Evolutionary conservation across 2,888 invertebrate species (phyloP), one percentile per base, ranked within the genome.

Genomic region (Lepidocyrtoides sp.): DNA sequence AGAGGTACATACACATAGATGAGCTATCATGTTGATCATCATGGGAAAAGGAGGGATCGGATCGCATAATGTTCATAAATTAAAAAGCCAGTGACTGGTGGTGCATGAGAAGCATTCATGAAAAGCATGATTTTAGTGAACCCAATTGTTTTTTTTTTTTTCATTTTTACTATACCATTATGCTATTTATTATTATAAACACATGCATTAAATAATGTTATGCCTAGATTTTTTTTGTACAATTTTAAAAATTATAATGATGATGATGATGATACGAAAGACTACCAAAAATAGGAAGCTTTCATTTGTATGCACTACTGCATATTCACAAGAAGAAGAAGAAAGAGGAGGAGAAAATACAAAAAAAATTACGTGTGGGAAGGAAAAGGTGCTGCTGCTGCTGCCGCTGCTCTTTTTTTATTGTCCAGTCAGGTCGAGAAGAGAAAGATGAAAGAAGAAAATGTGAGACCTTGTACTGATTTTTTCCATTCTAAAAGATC

Each of bases 21-120:
- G 4, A 44, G 8, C 1, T 44, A 12, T 44, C 44, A 51, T 32
- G 41, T n/a, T n/a, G n/a, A n/a, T n/a, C n/a, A 72, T 77, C 90
- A 29, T 90, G 85, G 85, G 90, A 90, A 90, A 89, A 90, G 85
- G 90, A 85, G 90, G 89, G 85, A 79, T 57, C 75, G 86, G 41
- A 91, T 69, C 83, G 81, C 89, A 86, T 91, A 91, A 87, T 75
- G 92, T 87, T 91, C 92, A 92, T 92, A 92, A 92, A 92, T 92
- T 63, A 92, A 83, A 77, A 63, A 86, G 86, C 91, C 86, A 79
- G 89, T 92, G 92, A 91, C 92, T 92, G 85, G 54, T 84, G 32
- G 87, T 86, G 90, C 90, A 90, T 89, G 92, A 90, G 89, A 77
- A 86, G 92, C 88, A 79, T 72, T 72, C 85, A 87, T 82, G 92